Evolutionary conservation across 2,113 vertebrate species (phyloP).

Genomic region (Poeciliopsis occidentalis): DNA sequence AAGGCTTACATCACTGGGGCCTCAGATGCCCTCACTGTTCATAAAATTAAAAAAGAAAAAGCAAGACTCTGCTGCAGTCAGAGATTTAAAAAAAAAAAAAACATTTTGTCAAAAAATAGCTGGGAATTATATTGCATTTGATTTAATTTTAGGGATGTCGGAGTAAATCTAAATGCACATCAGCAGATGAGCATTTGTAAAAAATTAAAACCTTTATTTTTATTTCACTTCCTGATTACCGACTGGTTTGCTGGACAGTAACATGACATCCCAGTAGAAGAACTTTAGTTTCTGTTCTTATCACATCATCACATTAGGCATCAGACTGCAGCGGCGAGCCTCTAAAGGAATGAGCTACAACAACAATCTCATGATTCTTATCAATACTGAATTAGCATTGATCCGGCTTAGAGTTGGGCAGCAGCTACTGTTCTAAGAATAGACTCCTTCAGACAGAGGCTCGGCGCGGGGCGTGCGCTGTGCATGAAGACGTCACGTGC

Average conservation of each 20-base stretch:
- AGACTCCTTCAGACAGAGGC: constrained; percentile 9
- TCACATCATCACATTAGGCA: constrained; percentile 33
- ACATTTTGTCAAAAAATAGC: not conserved
- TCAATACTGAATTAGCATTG: constrained; percentile 76
- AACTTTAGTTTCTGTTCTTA: not conserved
- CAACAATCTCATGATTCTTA: constrained; percentile 62
- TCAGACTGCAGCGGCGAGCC: not conserved
- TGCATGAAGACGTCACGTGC: not conserved
- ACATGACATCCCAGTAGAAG: not conserved
- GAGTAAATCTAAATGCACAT: not conserved
- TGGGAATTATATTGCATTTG: not conserved
- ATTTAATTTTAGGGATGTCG: not conserved
- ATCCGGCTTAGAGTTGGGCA: constrained; percentile 49
- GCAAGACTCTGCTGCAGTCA: constrained; percentile 12
- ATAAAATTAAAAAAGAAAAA: not conserved
- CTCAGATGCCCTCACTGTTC: constrained; percentile 12
- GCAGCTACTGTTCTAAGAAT: constrained; percentile 46
- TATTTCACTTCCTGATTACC: no score
- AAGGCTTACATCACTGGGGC: constrained; percentile 28
- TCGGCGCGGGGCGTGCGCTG: not conserved
- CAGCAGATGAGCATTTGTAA: not conserved
- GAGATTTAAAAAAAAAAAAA: not conserved
- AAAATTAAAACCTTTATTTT: not conserved
- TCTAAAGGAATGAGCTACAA: constrained; percentile 33
- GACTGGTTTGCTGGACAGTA: not conserved